A percentile compares a stretch with the other conserved stretches of the same genome.
Conservation (phyloP, 2,888 invertebrate species). For the Cosmia trapezina region DNA sequence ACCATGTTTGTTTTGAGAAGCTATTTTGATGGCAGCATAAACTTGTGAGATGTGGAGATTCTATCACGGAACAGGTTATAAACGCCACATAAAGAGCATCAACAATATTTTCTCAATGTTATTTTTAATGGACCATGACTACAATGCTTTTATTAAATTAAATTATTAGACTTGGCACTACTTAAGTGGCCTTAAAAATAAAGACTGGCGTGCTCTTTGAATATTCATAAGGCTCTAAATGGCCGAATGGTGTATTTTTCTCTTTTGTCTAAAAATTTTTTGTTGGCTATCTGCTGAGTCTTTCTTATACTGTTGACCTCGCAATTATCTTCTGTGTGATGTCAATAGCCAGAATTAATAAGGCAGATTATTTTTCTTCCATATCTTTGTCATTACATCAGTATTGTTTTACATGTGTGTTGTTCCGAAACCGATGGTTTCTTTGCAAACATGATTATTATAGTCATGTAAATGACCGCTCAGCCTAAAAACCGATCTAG, state of each 20-base stretch:
- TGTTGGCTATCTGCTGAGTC: slow-evolving; percentile 34
- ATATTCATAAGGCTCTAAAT: slow-evolving; percentile 66
- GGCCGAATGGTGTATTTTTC: slow-evolving; percentile 64
- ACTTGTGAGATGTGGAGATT: slow-evolving; percentile 26
- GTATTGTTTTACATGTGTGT: neutral
- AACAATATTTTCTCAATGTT: slow-evolving; percentile 50
- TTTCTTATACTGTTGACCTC: slow-evolving; percentile 45
- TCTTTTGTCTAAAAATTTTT: slow-evolving; percentile 63
- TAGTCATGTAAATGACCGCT: neutral
- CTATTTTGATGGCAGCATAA: slow-evolving; percentile 46
- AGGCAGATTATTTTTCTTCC: slow-evolving; percentile 13
- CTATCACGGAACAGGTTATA: slow-evolving; percentile 35
- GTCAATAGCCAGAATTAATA: slow-evolving; percentile 13
- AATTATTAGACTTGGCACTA: slow-evolving; percentile 63
- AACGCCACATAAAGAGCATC: slow-evolving; percentile 24
- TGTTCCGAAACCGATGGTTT: neutral
- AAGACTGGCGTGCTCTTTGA: slow-evolving; percentile 55
- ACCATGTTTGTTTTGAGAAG: slow-evolving; percentile 36
- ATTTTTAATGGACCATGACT: slow-evolving; percentile 53
- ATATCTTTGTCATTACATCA: neutral
- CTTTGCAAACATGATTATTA: neutral
- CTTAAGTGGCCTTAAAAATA: slow-evolving; percentile 59
- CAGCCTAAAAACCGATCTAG: no score
- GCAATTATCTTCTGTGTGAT: slow-evolving; percentile 43
- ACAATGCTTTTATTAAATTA: slow-evolving; percentile 60